A percentile compares a stretch with the other conserved stretches of the same genome.
phyloP scores from a whole-genome alignment of 2,888 invertebrate genomes.

The Empis stercorea region DNA sequence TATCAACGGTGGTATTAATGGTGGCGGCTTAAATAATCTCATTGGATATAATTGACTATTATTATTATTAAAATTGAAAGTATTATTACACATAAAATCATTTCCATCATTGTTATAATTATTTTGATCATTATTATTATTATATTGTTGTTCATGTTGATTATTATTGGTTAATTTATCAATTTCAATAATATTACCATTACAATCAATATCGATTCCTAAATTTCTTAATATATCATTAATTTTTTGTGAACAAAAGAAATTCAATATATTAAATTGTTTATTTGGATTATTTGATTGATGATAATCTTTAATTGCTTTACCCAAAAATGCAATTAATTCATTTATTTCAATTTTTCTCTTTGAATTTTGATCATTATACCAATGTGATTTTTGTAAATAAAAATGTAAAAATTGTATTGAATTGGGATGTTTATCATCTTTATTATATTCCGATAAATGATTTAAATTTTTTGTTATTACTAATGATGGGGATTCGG shows the following conservation, averaged over 20 bases:
- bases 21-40: too few species aligned
- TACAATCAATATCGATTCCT: slow-evolving; percentile 2
- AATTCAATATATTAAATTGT: background rate
- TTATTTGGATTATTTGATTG: background rate
- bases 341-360: slow-evolving; percentile 8
- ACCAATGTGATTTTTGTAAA: slow-evolving; percentile 10
- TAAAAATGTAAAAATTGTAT: slow-evolving; percentile 5
- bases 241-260: background rate
- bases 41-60: too few species aligned
- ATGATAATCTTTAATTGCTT: slow-evolving; percentile 4
- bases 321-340: slow-evolving; percentile 1
- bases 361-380: slow-evolving; percentile 8
- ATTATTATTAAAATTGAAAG: too few species aligned
- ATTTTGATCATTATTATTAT: too few species aligned
- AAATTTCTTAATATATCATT: background rate
- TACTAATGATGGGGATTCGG: background rate
- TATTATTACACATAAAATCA: too few species aligned
- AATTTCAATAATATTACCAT: slow-evolving; percentile 1
- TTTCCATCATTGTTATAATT: too few species aligned
- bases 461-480: background rate
- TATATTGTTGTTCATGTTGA: too few species aligned
- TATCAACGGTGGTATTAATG: too few species aligned
- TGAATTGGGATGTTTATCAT: background rate
- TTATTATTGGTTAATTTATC: too few species aligned
- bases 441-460: background rate